Evolutionary conservation across 2,888 invertebrate species (phyloP).

Genomic region (Stenchaetothrips biformis): DNA sequence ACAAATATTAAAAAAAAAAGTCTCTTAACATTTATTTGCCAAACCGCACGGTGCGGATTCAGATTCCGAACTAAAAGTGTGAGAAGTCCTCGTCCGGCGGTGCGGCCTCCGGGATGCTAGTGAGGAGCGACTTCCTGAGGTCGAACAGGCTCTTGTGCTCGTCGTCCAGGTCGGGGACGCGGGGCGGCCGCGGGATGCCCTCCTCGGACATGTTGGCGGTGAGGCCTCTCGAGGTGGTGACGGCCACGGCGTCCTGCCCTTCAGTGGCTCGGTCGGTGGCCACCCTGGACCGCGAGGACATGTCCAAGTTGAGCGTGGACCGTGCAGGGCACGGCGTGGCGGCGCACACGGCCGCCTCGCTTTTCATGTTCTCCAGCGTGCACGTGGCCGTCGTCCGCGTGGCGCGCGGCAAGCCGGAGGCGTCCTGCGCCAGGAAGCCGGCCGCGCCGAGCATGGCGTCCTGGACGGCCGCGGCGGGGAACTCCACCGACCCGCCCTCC

Average conservation of each 20-base stretch:
- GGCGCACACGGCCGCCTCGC: neutral
- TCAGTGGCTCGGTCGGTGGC: neutral
- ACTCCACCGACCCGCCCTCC: neutral
- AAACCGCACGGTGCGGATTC: neutral
- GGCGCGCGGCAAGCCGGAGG: neutral
- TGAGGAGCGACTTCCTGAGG: constrained; percentile 4
- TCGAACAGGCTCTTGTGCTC: constrained; percentile 20
- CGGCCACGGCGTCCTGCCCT: neutral
- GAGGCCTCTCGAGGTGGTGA: neutral
- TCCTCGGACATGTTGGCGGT: constrained; percentile 22
- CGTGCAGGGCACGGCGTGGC: neutral
- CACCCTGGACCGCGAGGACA: neutral
- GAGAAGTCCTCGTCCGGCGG: neutral
- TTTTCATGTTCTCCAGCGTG: neutral
- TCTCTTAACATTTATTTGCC: too few species aligned
- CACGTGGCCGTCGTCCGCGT: neutral
- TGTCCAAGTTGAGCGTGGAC: neutral
- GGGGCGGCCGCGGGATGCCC: neutral
- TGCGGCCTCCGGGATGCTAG: neutral
- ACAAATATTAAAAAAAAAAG: neutral
- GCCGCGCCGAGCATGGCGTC: neutral
- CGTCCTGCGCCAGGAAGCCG: too few species aligned
- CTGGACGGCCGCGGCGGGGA: neutral
- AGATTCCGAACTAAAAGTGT: neutral
- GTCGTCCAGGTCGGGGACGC: neutral